Evolutionary conservation across 2,113 vertebrate genomes (phyloP), one percentile per base, ranked within the genome.

Genomic region (Irena cyanogastra): DNA sequence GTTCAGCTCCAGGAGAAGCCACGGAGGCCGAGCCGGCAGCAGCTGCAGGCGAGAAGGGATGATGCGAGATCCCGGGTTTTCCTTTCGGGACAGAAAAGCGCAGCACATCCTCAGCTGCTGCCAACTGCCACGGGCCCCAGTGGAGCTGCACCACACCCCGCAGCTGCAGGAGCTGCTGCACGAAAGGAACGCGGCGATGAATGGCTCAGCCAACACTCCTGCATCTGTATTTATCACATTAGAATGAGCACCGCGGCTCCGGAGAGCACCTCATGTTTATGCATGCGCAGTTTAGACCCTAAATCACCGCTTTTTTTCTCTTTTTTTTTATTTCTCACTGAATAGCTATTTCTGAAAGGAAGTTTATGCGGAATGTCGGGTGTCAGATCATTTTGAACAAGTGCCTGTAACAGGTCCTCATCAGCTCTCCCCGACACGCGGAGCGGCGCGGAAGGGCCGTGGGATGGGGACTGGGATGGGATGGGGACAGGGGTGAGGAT

Each of bases 261-360:
- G 69, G 95, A 92, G 45, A 81, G 42, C 94, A 60, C 87, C 81
- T 93, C 88, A 75, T 77, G 71, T 65, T 93, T 78, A 91, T 86
- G 88, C 82, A 85, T 72, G 68, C 27, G 54, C 42, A 20, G 35
- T 57, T 81, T 33, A 44, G 17, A 54, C 54, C 54, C 66, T 45
- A 66, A 89, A 90, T 66, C 59, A 53, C 85, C 16, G 18, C 23
- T 42, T 47, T n/a, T 50, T 54, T 8, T 9, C 18, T 59, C 65
- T 75, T 45, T 59, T 35, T 69, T 59, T 49, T 30, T 3, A 22
- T 26, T 69, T 88, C 66, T 69, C n/a, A 8, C 28, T 33, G 79
- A 90, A 76, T 1, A n/a, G 59, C 47, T 52, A 2, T n/a, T 87
- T 79, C 49, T 60, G 50, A 87, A 47, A 79, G 69, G 35, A 59